phyloP scores from a whole-genome alignment of 2,113 vertebrate species.

The Pteropus alecto region DNA sequence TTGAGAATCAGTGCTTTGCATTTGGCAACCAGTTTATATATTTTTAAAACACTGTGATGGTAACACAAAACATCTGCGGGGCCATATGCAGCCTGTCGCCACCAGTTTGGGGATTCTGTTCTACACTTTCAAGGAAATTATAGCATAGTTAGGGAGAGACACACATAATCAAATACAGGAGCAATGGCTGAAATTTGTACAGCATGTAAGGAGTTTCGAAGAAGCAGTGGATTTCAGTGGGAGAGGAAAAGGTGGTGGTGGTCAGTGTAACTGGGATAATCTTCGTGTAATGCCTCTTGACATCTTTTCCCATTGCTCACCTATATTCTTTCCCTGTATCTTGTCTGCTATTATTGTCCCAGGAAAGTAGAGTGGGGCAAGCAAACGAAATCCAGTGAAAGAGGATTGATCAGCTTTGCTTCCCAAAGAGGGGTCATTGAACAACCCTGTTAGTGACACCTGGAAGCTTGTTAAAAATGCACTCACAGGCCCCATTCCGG shows the following conservation, averaged over 20 bases:
- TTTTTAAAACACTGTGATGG: constrained; percentile 37
- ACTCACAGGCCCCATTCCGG: background rate
- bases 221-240: background rate
- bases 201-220: background rate
- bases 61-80: constrained; percentile 61
- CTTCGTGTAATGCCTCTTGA: background rate
- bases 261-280: background rate
- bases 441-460: background rate
- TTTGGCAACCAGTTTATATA: background rate
- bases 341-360: background rate
- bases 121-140: constrained; percentile 39
- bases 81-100: constrained; percentile 41
- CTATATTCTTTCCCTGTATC: background rate
- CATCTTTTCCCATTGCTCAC: background rate
- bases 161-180: background rate
- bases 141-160: background rate
- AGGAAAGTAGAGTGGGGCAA: background rate
- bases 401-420: background rate
- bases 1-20: background rate
- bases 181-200: background rate
- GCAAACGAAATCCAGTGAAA: background rate
- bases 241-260: background rate
- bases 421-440: background rate
- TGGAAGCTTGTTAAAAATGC: background rate
- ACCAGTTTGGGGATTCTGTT: constrained; percentile 43